A percentile compares a stretch with the other conserved stretches of the same genome.
Conservation (phyloP, 2,888 invertebrate genomes). For the Pilophorus perplexus region DNA sequence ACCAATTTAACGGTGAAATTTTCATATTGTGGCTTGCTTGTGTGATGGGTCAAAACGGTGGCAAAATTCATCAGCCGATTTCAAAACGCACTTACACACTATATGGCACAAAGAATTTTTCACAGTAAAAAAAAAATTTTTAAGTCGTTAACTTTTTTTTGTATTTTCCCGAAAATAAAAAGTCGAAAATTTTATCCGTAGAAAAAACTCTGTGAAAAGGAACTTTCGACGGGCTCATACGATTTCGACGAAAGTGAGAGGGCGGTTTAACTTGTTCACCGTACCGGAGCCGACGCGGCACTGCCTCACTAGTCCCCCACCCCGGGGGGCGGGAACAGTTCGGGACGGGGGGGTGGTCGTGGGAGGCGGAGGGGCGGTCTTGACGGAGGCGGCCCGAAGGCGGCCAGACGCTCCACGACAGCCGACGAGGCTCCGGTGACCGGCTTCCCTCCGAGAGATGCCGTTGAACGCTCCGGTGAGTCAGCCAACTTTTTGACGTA, state of each 20-base stretch:
- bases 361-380: background rate
- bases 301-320: constrained; percentile 26
- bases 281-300: constrained; percentile 35
- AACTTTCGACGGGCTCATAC: background rate
- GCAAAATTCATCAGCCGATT: no score
- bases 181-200: background rate
- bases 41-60: no score
- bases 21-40: no score
- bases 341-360: background rate
- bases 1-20: no score
- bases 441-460: background rate
- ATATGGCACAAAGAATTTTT: no score
- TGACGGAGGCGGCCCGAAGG: constrained; percentile 19
- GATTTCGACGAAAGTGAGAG: background rate
- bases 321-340: background rate
- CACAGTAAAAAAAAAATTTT: background rate
- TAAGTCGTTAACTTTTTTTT: background rate
- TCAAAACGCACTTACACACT: no score
- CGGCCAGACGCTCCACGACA: constrained; percentile 33
- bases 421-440: constrained; percentile 21
- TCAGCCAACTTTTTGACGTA: no score
- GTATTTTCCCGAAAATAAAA: background rate
- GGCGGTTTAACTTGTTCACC: constrained; percentile 22
- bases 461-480: background rate
- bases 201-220: background rate